Evolutionary conservation across 2,888 invertebrate species (phyloP).

Genomic region (Magallana nippona): DNA sequence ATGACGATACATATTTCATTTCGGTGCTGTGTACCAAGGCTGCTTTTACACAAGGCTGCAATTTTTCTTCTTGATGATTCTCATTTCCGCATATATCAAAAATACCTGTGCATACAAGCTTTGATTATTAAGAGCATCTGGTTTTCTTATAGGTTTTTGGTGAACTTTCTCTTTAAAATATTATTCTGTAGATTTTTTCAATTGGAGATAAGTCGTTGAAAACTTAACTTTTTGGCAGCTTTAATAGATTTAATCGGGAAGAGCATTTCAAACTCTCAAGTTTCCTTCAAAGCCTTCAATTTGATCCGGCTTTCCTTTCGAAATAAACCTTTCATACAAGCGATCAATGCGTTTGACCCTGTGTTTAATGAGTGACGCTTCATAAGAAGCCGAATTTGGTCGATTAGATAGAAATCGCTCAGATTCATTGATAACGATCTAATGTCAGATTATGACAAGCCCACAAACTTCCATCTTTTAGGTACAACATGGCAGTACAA

Average conservation of each 20-base stretch:
- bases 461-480: neutral
- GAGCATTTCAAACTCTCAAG: neutral
- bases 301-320: constrained; percentile 10
- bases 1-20: constrained; percentile 25
- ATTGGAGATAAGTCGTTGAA: constrained; percentile 10
- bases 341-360: constrained; percentile 26
- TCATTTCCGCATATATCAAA: constrained; percentile 5
- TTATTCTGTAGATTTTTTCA: constrained; percentile 6
- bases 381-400: constrained; percentile 1
- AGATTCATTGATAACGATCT: constrained; percentile 14
- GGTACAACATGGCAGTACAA: neutral
- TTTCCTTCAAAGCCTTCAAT: constrained; percentile 37
- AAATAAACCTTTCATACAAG: constrained; percentile 8
- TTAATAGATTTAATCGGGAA: neutral
- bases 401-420: constrained; percentile 27
- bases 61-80: constrained; percentile 8
- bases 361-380: neutral
- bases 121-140: neutral
- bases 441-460: constrained; percentile 24
- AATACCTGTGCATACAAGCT: neutral
- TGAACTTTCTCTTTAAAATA: constrained; percentile 25
- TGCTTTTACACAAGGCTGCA: neutral
- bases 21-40: neutral
- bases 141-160: neutral
- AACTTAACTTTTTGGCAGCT: constrained; percentile 34